Evolutionary conservation across 2,113 vertebrate genomes (phyloP).

Genomic region (Cygnus buccinator): DNA sequence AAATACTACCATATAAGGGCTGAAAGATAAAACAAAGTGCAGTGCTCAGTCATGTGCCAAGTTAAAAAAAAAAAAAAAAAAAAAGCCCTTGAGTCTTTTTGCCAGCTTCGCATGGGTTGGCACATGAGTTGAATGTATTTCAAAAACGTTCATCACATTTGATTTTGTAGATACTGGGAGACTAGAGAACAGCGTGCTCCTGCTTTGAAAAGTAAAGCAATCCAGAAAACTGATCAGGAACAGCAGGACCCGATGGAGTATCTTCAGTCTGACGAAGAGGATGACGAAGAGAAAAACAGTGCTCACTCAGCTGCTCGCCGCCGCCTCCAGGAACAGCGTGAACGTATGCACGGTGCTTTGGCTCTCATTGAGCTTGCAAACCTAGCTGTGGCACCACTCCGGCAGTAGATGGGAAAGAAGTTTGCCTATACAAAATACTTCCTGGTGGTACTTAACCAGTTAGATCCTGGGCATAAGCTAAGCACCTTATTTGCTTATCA

Average conservation of each 20-base stretch:
- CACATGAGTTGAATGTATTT: accelerated
- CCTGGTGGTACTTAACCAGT: slow-evolving; percentile 74
- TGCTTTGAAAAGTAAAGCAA: slow-evolving; percentile 83
- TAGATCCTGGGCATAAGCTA: slow-evolving; percentile 88
- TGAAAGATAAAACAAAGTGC: neutral
- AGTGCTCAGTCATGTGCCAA: neutral
- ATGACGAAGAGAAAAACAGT: slow-evolving; percentile 81
- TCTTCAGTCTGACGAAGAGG: slow-evolving; percentile 89
- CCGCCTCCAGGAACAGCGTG: slow-evolving; percentile 92
- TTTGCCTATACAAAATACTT: slow-evolving; percentile 60
- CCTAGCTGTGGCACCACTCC: slow-evolving; percentile 81
- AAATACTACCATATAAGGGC: neutral
- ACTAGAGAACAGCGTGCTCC: slow-evolving; percentile 90
- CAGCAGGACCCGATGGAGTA: slow-evolving; percentile 96
- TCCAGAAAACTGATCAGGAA: slow-evolving; percentile 89
- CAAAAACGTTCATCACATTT: neutral
- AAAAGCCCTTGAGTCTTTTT: neutral
- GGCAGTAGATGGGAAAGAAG: slow-evolving; percentile 67
- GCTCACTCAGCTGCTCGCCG: slow-evolving; percentile 81
- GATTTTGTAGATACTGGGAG: slow-evolving; percentile 88
- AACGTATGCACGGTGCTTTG: slow-evolving; percentile 93
- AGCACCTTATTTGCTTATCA: slow-evolving; percentile 98
- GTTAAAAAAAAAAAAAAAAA: neutral
- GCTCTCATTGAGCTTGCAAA: slow-evolving; percentile 98
- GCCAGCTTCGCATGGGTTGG: neutral